Conservation (phyloP, 2,888 invertebrate species). For the Buathra laborator region DNA sequence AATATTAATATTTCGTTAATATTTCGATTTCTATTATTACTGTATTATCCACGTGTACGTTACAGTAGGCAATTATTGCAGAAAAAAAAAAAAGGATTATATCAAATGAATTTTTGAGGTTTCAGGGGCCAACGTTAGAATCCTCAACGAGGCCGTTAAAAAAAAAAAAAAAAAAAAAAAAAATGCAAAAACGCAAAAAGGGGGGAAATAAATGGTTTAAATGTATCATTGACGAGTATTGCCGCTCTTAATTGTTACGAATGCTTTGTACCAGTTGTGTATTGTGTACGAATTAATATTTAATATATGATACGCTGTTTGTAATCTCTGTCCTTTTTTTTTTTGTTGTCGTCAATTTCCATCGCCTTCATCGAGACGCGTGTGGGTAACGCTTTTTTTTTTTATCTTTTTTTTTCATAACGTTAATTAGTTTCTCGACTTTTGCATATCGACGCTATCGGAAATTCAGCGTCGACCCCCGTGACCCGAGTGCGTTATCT, state of each 20-base stretch:
- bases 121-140: constrained; percentile 52
- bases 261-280: constrained; percentile 54
- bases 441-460: constrained; percentile 1
- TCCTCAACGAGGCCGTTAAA: constrained; percentile 25
- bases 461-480: constrained; percentile 17
- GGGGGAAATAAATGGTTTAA: constrained; percentile 36
- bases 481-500: constrained; percentile 50
- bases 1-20: constrained; percentile 26
- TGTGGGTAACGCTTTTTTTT: constrained; percentile 16
- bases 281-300: constrained; percentile 65
- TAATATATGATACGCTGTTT: constrained; percentile 57
- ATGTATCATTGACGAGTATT: constrained; percentile 30
- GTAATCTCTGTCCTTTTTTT: constrained; percentile 25
- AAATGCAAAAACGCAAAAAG: constrained; percentile 11
- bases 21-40: constrained; percentile 55
- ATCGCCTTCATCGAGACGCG: not conserved
- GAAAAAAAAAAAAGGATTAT: constrained; percentile 11
- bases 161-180: constrained; percentile 20
- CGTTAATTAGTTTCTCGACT: not conserved
- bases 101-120: constrained; percentile 31
- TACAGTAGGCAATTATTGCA: constrained; percentile 29
- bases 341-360: not conserved
- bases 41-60: constrained; percentile 35
- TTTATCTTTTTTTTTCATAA: not conserved
- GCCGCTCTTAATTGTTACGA: constrained; percentile 45